phyloP scores from a whole-genome alignment of 2,113 vertebrate species.

The Eretmochelys imbricata region DNA sequence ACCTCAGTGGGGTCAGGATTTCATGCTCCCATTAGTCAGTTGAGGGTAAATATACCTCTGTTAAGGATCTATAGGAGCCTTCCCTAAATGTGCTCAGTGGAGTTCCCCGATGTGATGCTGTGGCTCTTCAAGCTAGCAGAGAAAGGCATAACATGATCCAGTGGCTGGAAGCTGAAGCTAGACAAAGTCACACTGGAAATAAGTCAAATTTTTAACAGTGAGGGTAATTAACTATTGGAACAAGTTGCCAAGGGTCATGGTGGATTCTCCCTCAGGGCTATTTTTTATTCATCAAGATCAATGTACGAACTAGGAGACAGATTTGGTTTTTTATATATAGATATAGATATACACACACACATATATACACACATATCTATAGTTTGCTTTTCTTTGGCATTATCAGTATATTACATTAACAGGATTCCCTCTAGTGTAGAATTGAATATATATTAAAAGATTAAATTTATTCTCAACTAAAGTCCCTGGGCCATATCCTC shows the following conservation, averaged over 20 bases:
- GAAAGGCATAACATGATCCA: neutral
- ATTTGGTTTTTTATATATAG: neutral
- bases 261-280: neutral
- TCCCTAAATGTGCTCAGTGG: neutral
- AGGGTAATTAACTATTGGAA: no score
- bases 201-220: no score
- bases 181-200: no score
- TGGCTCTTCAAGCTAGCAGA: neutral
- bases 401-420: neutral
- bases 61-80: neutral
- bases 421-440: neutral
- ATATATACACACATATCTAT: neutral
- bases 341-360: neutral
- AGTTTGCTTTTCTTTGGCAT: neutral
- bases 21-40: neutral
- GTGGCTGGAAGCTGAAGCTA: no score
- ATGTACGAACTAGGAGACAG: neutral
- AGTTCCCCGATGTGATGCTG: neutral
- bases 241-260: no score
- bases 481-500: neutral
- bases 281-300: neutral
- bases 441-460: neutral
- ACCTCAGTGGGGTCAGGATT: neutral
- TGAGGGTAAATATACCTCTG: neutral
- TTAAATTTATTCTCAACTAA: neutral